phyloP scores from a whole-genome alignment of 2,888 invertebrate species.

The Habroteleia sp. region DNA sequence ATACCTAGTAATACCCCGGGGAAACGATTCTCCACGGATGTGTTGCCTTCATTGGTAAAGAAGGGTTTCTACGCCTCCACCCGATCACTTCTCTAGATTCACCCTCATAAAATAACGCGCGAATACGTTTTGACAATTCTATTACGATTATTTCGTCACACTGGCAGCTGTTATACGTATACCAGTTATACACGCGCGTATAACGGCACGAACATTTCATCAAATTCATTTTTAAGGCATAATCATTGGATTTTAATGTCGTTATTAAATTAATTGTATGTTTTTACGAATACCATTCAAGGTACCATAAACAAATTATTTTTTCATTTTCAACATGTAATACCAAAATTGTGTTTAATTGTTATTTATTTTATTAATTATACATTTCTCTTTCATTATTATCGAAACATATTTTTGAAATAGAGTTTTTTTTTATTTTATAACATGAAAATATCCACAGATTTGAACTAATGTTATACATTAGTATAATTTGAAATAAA shows the following conservation, averaged over 20 bases:
- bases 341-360: too few relatives aligned
- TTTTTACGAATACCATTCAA: too few relatives aligned
- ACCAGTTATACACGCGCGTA: conserved; percentile 40
- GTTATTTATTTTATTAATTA: too few relatives aligned
- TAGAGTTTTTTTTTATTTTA: too few relatives aligned
- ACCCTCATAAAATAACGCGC: conserved; percentile 79
- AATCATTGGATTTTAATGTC: not conserved
- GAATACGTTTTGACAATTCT: conserved; percentile 81
- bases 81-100: conserved; percentile 68
- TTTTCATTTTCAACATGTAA: too few relatives aligned
- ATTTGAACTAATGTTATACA: too few relatives aligned
- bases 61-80: conserved; percentile 71
- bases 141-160: conserved; percentile 79
- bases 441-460: too few relatives aligned
- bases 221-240: not conserved
- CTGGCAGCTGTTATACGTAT: conserved; percentile 74
- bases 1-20: conserved; percentile 78
- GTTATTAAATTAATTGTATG: too few relatives aligned
- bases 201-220: conserved; percentile 27
- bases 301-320: too few relatives aligned
- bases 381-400: too few relatives aligned
- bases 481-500: too few relatives aligned
- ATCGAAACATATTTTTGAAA: too few relatives aligned
- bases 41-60: conserved; percentile 72
- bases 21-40: conserved; percentile 79